phyloP scores from a whole-genome alignment of 2,797 vertebrate species.

The Leptodactylus fallax region DNA sequence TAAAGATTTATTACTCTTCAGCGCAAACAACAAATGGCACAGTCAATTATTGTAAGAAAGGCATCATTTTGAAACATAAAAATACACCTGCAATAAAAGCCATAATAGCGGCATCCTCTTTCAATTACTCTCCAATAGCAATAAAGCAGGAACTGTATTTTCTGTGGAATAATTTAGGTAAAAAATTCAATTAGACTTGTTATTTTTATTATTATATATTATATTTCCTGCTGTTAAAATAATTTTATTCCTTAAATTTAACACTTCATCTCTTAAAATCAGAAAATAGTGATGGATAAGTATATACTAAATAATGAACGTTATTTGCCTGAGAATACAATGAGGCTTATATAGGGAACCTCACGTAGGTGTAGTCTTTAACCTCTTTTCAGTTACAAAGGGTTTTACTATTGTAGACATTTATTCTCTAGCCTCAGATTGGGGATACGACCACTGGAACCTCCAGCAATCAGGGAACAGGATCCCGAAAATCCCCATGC shows the following conservation, averaged over 20 bases:
- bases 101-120: background rate
- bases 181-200: background rate
- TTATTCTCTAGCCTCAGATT: too few relatives aligned
- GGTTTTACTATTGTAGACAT: too few relatives aligned
- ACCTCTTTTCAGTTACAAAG: too few relatives aligned
- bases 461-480: too few relatives aligned
- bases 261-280: background rate
- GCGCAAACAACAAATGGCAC: slow-evolving; percentile 1
- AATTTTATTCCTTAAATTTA: background rate
- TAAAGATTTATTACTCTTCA: slow-evolving; percentile 34
- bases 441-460: too few relatives aligned
- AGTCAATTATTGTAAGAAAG: slow-evolving; percentile 28
- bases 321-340: background rate
- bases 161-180: background rate
- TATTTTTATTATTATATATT: background rate
- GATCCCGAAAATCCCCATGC: too few relatives aligned
- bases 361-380: background rate
- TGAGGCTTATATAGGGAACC: background rate
- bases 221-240: background rate
- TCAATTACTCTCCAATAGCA: background rate
- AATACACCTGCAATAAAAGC: slow-evolving; percentile 20
- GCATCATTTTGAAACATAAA: slow-evolving; percentile 18
- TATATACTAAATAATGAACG: background rate
- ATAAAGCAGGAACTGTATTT: slow-evolving; percentile 14
- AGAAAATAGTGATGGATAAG: background rate